Evolutionary conservation across 2,113 vertebrate genomes (phyloP), one percentile per base, ranked within the genome.

Genomic region (Grallaria varia): DNA sequence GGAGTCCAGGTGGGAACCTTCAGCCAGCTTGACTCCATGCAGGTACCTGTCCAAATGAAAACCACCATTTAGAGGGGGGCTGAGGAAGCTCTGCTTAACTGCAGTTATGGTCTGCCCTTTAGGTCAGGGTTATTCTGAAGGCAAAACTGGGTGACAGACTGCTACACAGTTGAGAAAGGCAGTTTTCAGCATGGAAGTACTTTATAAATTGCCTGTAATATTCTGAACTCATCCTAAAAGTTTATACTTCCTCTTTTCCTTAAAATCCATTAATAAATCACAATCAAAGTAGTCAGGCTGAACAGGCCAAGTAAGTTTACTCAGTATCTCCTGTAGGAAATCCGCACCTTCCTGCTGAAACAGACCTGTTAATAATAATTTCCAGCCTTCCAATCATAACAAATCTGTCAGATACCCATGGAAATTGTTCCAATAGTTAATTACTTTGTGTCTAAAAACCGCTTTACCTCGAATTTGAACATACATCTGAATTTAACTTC

Each of bases 21-120:
- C 67, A 97, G 71, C 98, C 98, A 98, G 92, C 97, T 98, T 0
- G 60, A 49, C 37, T 98, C 97, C 92, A 98, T 76, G 87, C 98
- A 98, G 50, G 88, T 95, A 96, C 97, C 98, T 98, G 92, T 15
- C 35, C 89, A 96, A 94, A 78, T 4, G 35, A 90, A 76, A 87
- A 6, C 6, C 33, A 15, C 19, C 30, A 6, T 24, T 92, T 14
- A 91, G 23, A 92, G 25, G 0, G 1, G 25, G 40, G 35, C 4
- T 2, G 5, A 87, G 56, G 24, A 87, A 84, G 19, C 28, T 53
- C 68, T 72, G 39, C 42, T 84, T n/a, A 30, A 37, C 0, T 75
- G 44, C n/a, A 64, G 5, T 63, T 62, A 42, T 5, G 22, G 27
- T 17, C 55, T 81, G n/a, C 31, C 28, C 42, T 74, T 72, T 33